A percentile compares a stretch with the other conserved stretches of the same genome.
phyloP scores from a whole-genome alignment of 2,888 invertebrate genomes.

The Polydrusus tereticollis region DNA sequence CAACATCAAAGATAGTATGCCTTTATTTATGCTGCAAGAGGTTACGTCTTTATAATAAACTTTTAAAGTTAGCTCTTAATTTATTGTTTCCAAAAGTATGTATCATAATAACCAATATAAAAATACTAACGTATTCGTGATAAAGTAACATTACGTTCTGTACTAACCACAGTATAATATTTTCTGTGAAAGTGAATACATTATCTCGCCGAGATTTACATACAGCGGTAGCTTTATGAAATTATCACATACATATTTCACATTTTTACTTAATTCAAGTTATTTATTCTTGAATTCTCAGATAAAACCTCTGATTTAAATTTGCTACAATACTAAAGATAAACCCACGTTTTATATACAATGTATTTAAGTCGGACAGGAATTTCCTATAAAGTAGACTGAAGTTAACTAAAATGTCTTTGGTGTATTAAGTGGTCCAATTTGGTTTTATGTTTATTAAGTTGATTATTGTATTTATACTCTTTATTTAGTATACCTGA shows the following conservation, averaged over 20 bases:
- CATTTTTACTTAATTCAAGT: slow-evolving; percentile 2
- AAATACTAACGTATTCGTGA: background rate
- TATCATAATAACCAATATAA: background rate
- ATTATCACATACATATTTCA: slow-evolving; percentile 20
- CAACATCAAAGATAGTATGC: no score
- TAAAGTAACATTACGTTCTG: background rate
- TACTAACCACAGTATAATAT: background rate
- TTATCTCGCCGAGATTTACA: background rate
- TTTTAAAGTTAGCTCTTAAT: no score
- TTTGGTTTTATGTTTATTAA: slow-evolving; percentile 34
- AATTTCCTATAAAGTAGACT: slow-evolving; percentile 35
- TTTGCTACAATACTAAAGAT: slow-evolving; percentile 12
- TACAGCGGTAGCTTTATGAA: slow-evolving; percentile 2
- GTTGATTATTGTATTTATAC: background rate
- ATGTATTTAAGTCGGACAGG: slow-evolving; percentile 12
- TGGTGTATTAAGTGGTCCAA: slow-evolving; percentile 23
- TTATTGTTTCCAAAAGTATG: no score
- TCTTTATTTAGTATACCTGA: background rate
- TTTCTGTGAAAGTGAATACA: background rate
- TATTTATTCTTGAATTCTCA: slow-evolving; percentile 7
- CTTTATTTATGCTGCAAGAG: no score
- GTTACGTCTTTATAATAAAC: no score
- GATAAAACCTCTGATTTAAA: slow-evolving; percentile 20
- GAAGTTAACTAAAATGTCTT: slow-evolving; percentile 28
- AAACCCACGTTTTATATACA: slow-evolving; percentile 20